Evolutionary conservation across 2,113 vertebrate species (phyloP), one percentile per base, ranked within the genome.

Genomic region (Aegypius monachus): DNA sequence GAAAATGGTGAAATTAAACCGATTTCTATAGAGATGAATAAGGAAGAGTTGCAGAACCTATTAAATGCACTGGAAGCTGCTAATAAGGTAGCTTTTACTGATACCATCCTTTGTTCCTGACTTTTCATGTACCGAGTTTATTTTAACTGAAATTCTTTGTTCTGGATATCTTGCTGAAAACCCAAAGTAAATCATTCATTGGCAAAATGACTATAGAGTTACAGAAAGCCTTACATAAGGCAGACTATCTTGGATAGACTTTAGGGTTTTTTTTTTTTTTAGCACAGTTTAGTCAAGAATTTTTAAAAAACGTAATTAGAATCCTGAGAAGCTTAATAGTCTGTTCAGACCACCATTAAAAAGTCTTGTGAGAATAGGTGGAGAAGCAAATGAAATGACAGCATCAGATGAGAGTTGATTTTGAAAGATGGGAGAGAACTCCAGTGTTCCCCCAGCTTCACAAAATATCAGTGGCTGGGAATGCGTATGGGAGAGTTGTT

Each of bases 1-100:
- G 98, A 99, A 96, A 98, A 99, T 45, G 98, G 98, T 81, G 94
- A 97, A 66, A 86, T 98, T 47, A 98, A 97, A 27, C 98, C 98
- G 0, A 53, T 99, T 93, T 98, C 98, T 73, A 90, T 99, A 95
- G 99, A 99, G 97, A 99, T 99, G 99, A 99, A 98, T 97, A 98
- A 98, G 96, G 99, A 99, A 82, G 99, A 99, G 84, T 77, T 99
- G 32, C 98, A 99, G 95, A 97, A 96, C 50, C 98, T 99, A 81
- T 98, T 99, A 96, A 98, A 91, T 88, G 98, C 99, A 17, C 96
- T 99, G 72, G 99, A 99, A 97, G 99, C 99, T 3, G 99, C 99
- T 81, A 99, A 99, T 97, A 99, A 99, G 99, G 99, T 99, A 91
- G 25, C 14, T 90, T 19, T 42, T 65, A 34, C 42, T 68, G 26